Conservation (phyloP, 2,797 vertebrate species). For the Mastacembelus armatus region DNA sequence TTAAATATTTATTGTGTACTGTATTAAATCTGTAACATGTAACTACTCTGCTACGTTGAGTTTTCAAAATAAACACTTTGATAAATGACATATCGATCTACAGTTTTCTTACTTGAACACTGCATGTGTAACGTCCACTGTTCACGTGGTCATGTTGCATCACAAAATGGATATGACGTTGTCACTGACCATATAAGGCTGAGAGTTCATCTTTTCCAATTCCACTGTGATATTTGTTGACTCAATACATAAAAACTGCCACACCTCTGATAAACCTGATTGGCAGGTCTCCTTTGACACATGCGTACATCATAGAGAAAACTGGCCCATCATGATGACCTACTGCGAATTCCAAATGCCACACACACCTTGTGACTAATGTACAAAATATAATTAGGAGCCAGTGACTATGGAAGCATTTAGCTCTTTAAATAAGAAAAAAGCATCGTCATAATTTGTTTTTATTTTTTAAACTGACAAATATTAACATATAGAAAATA, state of each 20-base stretch:
- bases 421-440: constrained; percentile 29
- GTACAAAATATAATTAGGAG: too few relatives aligned
- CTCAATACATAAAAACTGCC: too few relatives aligned
- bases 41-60: constrained; percentile 15
- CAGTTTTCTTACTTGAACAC: not conserved
- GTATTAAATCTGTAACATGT: constrained; percentile 21
- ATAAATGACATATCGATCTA: not conserved
- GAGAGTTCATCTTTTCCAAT: not conserved
- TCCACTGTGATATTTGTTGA: constrained; percentile 7
- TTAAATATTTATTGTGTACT: constrained; percentile 63
- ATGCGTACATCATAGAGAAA: fast-evolving
- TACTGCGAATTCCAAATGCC: not conserved
- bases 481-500: constrained; percentile 43
- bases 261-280: constrained; percentile 58
- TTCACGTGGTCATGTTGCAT: not conserved
- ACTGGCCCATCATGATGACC: constrained; percentile 10
- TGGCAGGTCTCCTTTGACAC: constrained; percentile 7
- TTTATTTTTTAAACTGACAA: too few relatives aligned
- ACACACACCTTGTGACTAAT: too few relatives aligned
- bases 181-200: not conserved
- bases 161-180: not conserved
- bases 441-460: too few relatives aligned
- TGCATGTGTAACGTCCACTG: not conserved
- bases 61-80: constrained; percentile 57
- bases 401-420: too few relatives aligned